A percentile compares a stretch with the other conserved stretches of the same genome.
Conservation (phyloP, 2,888 invertebrate genomes). For the Esperia sulphurella region DNA sequence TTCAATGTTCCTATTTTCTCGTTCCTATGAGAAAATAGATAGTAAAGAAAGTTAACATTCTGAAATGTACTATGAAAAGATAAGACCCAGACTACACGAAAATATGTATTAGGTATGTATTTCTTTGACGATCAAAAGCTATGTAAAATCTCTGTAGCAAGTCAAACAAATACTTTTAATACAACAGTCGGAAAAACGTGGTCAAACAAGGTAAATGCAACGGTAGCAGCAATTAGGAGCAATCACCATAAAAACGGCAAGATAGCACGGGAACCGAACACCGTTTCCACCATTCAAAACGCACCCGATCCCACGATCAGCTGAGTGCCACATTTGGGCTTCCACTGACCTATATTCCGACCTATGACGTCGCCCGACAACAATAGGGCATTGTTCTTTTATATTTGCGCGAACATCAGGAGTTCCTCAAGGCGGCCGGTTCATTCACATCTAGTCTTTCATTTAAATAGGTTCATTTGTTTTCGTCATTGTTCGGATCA, state of each 20-base stretch:
- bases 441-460: slow-evolving; percentile 71
- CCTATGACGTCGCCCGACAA: slow-evolving; percentile 70
- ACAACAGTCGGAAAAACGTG: not conserved
- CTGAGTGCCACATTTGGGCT: slow-evolving; percentile 71
- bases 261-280: slow-evolving; percentile 30
- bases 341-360: slow-evolving; percentile 71
- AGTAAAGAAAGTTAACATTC: too few relatives aligned
- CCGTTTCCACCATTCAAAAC: slow-evolving; percentile 18
- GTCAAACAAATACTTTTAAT: too few relatives aligned
- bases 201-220: not conserved
- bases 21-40: too few relatives aligned
- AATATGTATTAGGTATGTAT: too few relatives aligned
- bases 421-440: slow-evolving; percentile 67
- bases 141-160: too few relatives aligned
- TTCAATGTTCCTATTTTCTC: too few relatives aligned
- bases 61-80: too few relatives aligned
- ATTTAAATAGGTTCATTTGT: slow-evolving; percentile 70
- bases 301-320: slow-evolving; percentile 60
- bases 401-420: slow-evolving; percentile 72
- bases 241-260: slow-evolving; percentile 25
- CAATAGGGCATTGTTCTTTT: slow-evolving; percentile 78
- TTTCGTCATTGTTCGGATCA: slow-evolving; percentile 72
- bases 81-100: too few relatives aligned
- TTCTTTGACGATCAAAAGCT: too few relatives aligned
- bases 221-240: slow-evolving; percentile 20